Evolutionary conservation across 2,113 vertebrate species (phyloP).

Genomic region (Turdus rufiventris): DNA sequence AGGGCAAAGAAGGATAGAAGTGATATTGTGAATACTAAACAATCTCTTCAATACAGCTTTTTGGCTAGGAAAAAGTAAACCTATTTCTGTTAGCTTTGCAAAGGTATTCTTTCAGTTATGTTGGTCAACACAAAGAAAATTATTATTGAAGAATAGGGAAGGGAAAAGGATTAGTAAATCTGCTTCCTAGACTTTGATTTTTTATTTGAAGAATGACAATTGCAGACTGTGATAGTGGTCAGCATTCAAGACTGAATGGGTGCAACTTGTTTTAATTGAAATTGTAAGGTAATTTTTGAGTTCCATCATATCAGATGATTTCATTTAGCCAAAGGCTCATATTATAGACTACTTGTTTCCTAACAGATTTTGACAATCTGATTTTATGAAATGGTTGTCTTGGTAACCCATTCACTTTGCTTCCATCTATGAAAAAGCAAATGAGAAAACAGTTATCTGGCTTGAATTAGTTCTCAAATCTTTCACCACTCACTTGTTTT

Average conservation of each 20-base stretch:
- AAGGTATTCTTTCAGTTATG: background rate
- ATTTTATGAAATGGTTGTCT: conserved; percentile 34
- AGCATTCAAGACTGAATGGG: background rate
- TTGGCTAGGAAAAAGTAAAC: background rate
- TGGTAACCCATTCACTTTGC: conserved; percentile 41
- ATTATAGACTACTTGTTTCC: conserved; percentile 25
- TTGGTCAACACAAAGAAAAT: background rate
- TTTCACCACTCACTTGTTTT: background rate
- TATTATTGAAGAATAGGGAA: background rate
- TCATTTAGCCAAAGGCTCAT: conserved; percentile 1
- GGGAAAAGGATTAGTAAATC: background rate
- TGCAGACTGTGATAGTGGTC: background rate
- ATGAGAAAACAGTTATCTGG: background rate
- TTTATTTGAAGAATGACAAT: background rate
- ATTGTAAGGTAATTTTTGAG: background rate
- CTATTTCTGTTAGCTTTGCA: background rate
- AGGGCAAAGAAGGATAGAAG: background rate
- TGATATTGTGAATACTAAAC: background rate
- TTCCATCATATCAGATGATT: background rate
- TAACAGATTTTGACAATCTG: conserved; percentile 40
- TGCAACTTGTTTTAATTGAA: background rate
- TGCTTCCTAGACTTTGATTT: background rate
- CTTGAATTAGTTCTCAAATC: background rate
- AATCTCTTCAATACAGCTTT: background rate
- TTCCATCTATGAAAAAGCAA: conserved; percentile 23